Percentiles rank a stretch among this genome's conserved stretches.
phyloP scores from a whole-genome alignment of 2,113 vertebrate genomes.

The Cryptotis parvus region DNA sequence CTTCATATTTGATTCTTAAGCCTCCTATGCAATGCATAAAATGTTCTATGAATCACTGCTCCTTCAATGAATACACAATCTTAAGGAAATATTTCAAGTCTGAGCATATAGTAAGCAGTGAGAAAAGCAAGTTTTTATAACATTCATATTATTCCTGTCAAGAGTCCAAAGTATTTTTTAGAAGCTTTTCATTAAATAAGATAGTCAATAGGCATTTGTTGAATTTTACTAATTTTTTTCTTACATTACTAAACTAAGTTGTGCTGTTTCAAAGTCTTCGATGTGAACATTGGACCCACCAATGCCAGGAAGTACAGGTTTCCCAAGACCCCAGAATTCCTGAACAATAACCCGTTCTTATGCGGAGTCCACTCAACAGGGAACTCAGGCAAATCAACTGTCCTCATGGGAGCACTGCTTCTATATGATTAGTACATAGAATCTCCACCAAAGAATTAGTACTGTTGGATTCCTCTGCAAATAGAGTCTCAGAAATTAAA shows the following conservation, averaged over 20 bases:
- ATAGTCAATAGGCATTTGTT: not conserved
- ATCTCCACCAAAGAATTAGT: not conserved
- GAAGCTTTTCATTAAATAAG: constrained; percentile 40
- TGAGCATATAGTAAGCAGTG: not conserved
- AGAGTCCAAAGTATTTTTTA: constrained; percentile 18
- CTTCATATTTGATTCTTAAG: not conserved
- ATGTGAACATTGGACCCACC: not conserved
- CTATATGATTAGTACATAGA: not conserved
- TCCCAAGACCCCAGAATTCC: not conserved
- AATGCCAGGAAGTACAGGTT: not conserved
- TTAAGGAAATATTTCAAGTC: not conserved
- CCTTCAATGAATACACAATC: not conserved
- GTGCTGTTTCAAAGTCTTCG: not conserved
- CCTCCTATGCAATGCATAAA: not conserved
- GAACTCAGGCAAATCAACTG: not conserved
- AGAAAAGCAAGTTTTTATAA: not conserved
- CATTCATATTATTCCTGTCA: not conserved
- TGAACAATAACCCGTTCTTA: not conserved
- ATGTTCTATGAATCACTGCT: not conserved
- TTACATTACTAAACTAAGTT: not conserved
- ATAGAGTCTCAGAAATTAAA: not conserved
- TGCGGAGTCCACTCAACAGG: not conserved
- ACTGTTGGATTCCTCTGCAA: not conserved
- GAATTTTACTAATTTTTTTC: not conserved
- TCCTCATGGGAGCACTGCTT: not conserved